Base-by-base conservation (phyloP, 2,797 vertebrate species). In the Gymnodraco acuticeps region DNA sequence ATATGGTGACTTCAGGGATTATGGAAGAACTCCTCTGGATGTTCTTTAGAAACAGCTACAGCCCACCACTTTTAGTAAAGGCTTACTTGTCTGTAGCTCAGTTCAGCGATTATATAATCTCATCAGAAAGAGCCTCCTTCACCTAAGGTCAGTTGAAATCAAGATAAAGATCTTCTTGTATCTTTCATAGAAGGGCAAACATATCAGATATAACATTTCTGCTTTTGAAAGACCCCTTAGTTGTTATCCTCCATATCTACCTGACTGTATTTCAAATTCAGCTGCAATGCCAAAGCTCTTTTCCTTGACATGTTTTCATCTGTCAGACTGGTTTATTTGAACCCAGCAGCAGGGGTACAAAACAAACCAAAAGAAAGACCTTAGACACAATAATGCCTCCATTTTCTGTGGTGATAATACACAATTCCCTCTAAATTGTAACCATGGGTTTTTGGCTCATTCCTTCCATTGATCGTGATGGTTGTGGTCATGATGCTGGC, bases 321-420 rank as follows among this genome's bases (percentile, higher is more conserved):
- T n/a, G 33, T 15, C 54, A 52, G 33, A 52, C 59, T 54, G 70
- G 10, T 1, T 61, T 48, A 33, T 70, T 76, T 73, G 43, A 66
- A 63, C 65, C 20, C 45, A 45, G 52, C 45, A 45, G 52, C 53
- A 55, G 52, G 41, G 60, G 48, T 63, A 20, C 72, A 33, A 69
- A 76, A 52, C 70, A 46, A 17, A 54, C 50, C 16, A 70, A 73
- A 68, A 69, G 31, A 64, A 65, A 83, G 48, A 52, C 58, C 38
- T 56, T 48, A 47, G 80, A 66, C 67, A 52, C 43, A 54, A 54
- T 33, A 59, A 47, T 56, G 61, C 17, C 23, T 72, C 73, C 62
- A 62, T 77, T 83, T 77, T 81, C 80, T 79, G 86, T 71, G 80
- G 67, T 64, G 83, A 88, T 85, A 86, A 85, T 73, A 53, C 73